Evolutionary conservation across 2,797 vertebrate species (phyloP).

Genomic region (Chelon labrosus): DNA sequence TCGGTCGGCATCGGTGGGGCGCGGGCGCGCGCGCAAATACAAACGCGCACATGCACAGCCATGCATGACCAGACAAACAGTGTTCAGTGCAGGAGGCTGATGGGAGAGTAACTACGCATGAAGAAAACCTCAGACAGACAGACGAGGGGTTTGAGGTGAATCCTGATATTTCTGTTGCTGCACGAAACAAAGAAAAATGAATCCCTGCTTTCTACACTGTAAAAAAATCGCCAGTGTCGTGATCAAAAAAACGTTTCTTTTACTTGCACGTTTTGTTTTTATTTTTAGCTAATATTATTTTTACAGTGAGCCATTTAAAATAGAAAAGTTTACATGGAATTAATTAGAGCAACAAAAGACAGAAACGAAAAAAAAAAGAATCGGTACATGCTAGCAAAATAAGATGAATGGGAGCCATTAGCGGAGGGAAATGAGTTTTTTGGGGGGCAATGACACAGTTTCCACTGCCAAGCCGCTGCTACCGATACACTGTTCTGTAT

Average conservation of each 20-base stretch:
- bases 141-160: slow-evolving; percentile 35
- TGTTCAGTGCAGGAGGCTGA: slow-evolving; percentile 60
- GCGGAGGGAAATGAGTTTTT: neutral
- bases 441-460: neutral
- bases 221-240: neutral
- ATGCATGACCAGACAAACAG: slow-evolving; percentile 75
- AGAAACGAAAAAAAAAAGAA: neutral
- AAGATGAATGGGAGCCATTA: slow-evolving; percentile 1
- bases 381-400: no score
- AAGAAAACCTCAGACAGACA: slow-evolving; percentile 44
- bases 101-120: slow-evolving; percentile 70
- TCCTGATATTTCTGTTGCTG: slow-evolving; percentile 40
- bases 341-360: neutral
- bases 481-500: neutral
- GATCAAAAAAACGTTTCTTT: no score
- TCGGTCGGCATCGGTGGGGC: slow-evolving; percentile 22
- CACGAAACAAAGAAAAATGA: slow-evolving; percentile 20
- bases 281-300: no score
- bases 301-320: neutral
- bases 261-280: no score
- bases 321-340: neutral
- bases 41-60: slow-evolving; percentile 30
- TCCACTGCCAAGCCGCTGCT: neutral
- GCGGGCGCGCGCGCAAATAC: slow-evolving; percentile 6
- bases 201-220: neutral